Percentiles rank a stretch among this genome's conserved stretches.
Conservation (phyloP, 2,888 invertebrate species). For the Epistrophe eligans region DNA sequence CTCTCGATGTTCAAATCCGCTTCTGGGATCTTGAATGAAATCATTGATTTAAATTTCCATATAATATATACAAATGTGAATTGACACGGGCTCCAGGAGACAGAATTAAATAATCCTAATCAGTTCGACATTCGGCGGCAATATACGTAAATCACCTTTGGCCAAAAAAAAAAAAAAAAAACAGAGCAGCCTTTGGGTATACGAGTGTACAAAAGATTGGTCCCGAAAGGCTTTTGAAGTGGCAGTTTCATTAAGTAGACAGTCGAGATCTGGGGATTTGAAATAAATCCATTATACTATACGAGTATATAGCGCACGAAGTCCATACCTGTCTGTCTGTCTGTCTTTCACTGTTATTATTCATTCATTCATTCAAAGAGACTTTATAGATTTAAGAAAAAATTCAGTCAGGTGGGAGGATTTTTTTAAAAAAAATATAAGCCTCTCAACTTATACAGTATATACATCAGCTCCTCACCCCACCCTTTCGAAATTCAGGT, state of each 20-base stretch:
- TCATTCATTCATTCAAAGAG: constrained; percentile 58
- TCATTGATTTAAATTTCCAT: constrained; percentile 68
- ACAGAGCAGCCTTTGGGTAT: neutral
- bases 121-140: constrained; percentile 39
- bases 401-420: constrained; percentile 61
- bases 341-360: constrained; percentile 53
- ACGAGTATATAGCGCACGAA: constrained; percentile 2
- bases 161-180: neutral
- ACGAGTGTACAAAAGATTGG: neutral
- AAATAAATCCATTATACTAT: constrained; percentile 15
- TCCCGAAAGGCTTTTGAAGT: constrained; percentile 54
- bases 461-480: neutral
- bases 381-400: constrained; percentile 5
- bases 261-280: constrained; percentile 40
- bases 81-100: constrained; percentile 38
- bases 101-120: constrained; percentile 68
- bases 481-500: constrained; percentile 20
- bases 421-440: neutral
- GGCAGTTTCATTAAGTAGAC: constrained; percentile 68
- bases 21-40: constrained; percentile 43
- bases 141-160: constrained; percentile 55
- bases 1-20: constrained; percentile 33
- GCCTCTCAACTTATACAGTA: neutral
- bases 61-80: constrained; percentile 21
- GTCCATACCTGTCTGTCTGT: neutral